These are phyloP conservation scores for Pristis pectinata DNA, from an alignment of 2,797 vertebrate genomes.

Conservation along the genomic window DNA sequence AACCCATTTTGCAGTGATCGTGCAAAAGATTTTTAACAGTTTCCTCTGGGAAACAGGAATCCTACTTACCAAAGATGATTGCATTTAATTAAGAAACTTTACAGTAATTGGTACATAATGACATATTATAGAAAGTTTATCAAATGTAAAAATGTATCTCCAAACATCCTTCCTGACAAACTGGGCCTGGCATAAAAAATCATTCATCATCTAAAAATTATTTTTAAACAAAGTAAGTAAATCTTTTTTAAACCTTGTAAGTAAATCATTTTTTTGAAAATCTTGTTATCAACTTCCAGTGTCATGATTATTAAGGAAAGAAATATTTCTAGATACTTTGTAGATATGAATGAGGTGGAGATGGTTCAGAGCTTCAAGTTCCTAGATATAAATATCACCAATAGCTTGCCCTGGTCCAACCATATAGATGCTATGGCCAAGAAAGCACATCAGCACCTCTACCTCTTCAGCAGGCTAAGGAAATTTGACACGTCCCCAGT, in stretches of 20 bases:
- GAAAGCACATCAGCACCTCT: too few relatives aligned
- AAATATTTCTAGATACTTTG: not conserved
- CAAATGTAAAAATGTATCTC: not conserved
- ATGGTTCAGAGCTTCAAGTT: too few relatives aligned
- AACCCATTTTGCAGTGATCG: not conserved
- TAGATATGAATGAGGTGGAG: not conserved
- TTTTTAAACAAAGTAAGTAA: not conserved
- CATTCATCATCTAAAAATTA: not conserved
- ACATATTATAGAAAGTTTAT: not conserved
- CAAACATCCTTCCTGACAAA: not conserved
- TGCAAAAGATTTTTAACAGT: not conserved
- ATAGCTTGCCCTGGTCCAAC: too few relatives aligned
- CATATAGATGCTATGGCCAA: too few relatives aligned
- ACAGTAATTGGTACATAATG: not conserved
- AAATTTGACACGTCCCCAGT: too few relatives aligned
- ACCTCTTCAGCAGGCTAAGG: too few relatives aligned
- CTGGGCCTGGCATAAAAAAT: not conserved
- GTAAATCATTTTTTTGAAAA: not conserved
- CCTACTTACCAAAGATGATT: not conserved
- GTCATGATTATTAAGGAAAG: not conserved
- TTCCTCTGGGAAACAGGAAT: constrained; percentile 18
- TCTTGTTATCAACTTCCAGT: not conserved
- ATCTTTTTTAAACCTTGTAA: not conserved
- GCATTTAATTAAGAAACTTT: not conserved
- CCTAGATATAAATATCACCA: too few relatives aligned